A percentile compares a stretch with the other conserved stretches of the same genome.
phyloP scores from a whole-genome alignment of 2,888 invertebrate species.

The Biston stratarius region DNA sequence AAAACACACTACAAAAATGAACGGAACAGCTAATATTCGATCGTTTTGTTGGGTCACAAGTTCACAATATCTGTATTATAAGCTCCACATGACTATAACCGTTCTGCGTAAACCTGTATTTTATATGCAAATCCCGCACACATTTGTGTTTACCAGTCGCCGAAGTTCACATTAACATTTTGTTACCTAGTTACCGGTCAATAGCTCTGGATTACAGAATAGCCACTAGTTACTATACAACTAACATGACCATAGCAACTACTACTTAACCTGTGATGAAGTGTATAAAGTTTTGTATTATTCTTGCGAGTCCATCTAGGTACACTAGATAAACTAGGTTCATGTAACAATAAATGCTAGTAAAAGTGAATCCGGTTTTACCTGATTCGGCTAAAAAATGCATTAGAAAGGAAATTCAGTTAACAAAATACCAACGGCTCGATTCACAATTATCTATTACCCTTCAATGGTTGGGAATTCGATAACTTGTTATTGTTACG shows the following conservation, averaged over 20 bases:
- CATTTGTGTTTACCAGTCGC: no score
- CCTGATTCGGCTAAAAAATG: slow-evolving; percentile 37
- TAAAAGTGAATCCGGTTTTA: slow-evolving; percentile 26
- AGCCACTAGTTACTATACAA: not conserved
- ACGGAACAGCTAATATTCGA: no score
- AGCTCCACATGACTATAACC: no score
- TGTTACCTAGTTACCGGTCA: slow-evolving; percentile 1
- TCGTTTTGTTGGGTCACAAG: no score
- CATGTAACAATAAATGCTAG: not conserved
- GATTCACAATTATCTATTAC: slow-evolving; percentile 26
- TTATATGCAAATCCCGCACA: no score
- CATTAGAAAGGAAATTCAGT: slow-evolving; percentile 34
- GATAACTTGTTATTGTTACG: slow-evolving; percentile 10
- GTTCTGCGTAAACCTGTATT: no score
- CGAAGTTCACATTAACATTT: not conserved
- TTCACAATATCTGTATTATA: no score
- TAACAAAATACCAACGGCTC: slow-evolving; percentile 30
- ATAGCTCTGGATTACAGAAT: not conserved
- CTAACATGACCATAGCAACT: not conserved
- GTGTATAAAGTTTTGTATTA: not conserved
- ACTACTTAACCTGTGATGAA: not conserved
- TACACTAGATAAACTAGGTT: not conserved
- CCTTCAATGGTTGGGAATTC: slow-evolving; percentile 13
- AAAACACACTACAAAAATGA: no score
- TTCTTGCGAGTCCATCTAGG: no score